Evolutionary conservation across 1,140 invertebrate species (phyloP).

Genomic region (Sesamia nonagrioides): DNA sequence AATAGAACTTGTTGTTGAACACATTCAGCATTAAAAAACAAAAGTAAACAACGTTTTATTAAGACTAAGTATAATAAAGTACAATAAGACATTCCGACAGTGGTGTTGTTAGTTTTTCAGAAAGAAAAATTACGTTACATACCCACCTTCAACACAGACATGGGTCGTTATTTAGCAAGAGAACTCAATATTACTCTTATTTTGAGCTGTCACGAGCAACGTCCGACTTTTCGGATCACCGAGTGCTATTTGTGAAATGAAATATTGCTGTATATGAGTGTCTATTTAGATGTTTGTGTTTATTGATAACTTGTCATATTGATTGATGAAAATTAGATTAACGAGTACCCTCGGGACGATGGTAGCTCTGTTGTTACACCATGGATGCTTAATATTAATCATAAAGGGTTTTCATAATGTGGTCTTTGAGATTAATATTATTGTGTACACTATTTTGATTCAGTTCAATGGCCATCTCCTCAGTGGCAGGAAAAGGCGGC

Average conservation of each 20-base stretch:
- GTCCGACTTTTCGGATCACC: slow-evolving; percentile 41
- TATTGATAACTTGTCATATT: slow-evolving; percentile 37
- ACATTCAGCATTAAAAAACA: slow-evolving; percentile 5
- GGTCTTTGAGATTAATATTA: neutral
- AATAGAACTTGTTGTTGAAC: neutral
- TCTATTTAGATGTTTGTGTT: slow-evolving; percentile 26
- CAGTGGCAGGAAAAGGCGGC: too few relatives aligned
- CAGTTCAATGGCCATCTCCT: too few relatives aligned
- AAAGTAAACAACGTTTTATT: neutral
- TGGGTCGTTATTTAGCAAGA: slow-evolving; percentile 26
- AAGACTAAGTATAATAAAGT: neutral
- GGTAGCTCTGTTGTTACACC: neutral
- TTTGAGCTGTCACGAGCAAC: slow-evolving; percentile 38
- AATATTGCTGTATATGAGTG: slow-evolving; percentile 10
- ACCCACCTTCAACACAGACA: neutral
- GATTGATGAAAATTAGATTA: slow-evolving; percentile 44
- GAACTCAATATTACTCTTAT: slow-evolving; percentile 37
- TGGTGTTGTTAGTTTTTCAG: slow-evolving; percentile 11
- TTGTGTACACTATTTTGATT: neutral
- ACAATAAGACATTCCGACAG: slow-evolving; percentile 19
- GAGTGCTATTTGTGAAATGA: slow-evolving; percentile 36
- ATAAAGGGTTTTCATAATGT: neutral
- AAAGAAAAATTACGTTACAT: slow-evolving; percentile 29
- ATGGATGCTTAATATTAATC: neutral
- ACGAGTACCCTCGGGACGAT: neutral